A percentile compares a stretch with the other conserved stretches of the same genome.
phyloP scores from a whole-genome alignment of 1,140 invertebrate species.

The Lithobius niger region DNA sequence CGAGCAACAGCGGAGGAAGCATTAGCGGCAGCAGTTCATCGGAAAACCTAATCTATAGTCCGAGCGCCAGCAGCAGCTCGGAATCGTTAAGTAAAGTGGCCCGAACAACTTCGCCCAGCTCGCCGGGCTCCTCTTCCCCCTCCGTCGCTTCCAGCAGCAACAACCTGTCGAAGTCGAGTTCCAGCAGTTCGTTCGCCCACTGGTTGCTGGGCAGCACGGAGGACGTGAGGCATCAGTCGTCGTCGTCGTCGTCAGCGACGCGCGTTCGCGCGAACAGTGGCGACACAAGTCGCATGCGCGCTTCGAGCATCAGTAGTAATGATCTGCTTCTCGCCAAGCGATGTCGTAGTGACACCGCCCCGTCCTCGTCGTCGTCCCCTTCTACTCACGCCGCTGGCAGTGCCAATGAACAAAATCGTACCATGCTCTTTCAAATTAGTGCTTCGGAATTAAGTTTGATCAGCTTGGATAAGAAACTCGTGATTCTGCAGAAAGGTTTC shows the following conservation, averaged over 20 bases:
- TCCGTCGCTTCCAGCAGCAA: too few relatives aligned
- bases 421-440: constrained; percentile 82
- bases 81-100: too few relatives aligned
- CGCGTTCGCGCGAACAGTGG: neutral
- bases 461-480: constrained; percentile 78
- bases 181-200: too few relatives aligned
- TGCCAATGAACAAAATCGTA: constrained; percentile 61
- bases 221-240: neutral
- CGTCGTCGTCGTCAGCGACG: neutral
- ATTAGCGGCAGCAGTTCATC: neutral
- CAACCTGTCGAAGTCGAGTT: too few relatives aligned
- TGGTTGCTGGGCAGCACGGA: too few relatives aligned
- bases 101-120: too few relatives aligned
- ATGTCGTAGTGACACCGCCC: neutral
- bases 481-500: constrained; percentile 70
- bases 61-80: neutral
- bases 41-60: neutral
- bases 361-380: too few relatives aligned
- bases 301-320: neutral
- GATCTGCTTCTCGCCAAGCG: neutral
- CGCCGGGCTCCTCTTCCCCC: too few relatives aligned
- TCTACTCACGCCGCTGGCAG: neutral
- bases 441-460: constrained; percentile 72
- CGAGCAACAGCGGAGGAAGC: neutral
- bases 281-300: neutral